phyloP scores from a whole-genome alignment of 2,888 invertebrate species.

The Sturmia bella region DNA sequence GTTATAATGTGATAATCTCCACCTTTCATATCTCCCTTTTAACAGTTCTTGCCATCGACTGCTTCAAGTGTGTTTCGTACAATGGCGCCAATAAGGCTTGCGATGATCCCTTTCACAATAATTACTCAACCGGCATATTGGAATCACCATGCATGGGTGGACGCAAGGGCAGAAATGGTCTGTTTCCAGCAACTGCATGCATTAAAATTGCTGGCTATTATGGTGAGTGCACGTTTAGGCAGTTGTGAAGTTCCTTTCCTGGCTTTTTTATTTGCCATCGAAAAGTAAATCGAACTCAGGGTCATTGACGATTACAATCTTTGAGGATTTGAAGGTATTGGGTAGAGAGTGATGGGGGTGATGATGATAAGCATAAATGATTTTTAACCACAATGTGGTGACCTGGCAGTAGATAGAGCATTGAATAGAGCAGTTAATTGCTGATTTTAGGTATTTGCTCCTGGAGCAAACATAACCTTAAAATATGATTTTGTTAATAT shows the following conservation, averaged over 20 bases:
- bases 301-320: slow-evolving; percentile 18
- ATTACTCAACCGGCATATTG: slow-evolving; percentile 90
- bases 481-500: too few relatives aligned
- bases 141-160: slow-evolving; percentile 97
- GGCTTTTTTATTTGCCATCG: neutral
- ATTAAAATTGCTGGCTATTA: slow-evolving; percentile 96
- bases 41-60: slow-evolving; percentile 89
- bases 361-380: neutral
- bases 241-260: neutral
- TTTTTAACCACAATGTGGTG: too few relatives aligned
- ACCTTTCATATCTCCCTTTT: slow-evolving; percentile 4
- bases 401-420: too few relatives aligned
- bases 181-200: slow-evolving; percentile 98
- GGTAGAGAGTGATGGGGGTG: neutral
- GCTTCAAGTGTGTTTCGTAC: slow-evolving; percentile 97
- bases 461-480: too few relatives aligned
- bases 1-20: slow-evolving; percentile 26
- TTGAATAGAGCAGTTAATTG: too few relatives aligned
- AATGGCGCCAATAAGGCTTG: slow-evolving; percentile 92
- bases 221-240: slow-evolving; percentile 84
- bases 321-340: slow-evolving; percentile 11
- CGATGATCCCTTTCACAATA: slow-evolving; percentile 98
- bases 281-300: neutral
- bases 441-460: too few relatives aligned
- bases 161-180: slow-evolving; percentile 93